A percentile compares a stretch with the other conserved stretches of the same genome.
Evolutionary conservation across 2,113 vertebrate genomes (phyloP).

Genomic region (Spea multiplicata): DNA sequence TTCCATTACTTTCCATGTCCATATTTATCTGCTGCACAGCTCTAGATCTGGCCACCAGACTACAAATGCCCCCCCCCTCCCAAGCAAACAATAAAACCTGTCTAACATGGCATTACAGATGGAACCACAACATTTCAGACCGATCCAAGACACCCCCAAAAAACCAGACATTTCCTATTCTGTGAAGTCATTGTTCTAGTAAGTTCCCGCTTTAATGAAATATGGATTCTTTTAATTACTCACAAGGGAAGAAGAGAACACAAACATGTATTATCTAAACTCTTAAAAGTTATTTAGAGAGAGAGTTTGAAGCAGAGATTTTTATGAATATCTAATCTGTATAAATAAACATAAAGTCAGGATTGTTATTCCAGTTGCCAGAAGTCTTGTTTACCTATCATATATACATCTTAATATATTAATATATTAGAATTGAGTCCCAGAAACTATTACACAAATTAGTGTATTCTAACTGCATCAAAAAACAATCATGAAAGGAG

Average conservation of each 20-base stretch:
- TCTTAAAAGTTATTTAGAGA: slow-evolving; percentile 24
- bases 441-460: not conserved
- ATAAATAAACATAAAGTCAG: slow-evolving; percentile 16
- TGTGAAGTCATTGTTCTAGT: slow-evolving; percentile 38
- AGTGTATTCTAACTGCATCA: not conserved
- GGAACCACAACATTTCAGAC: slow-evolving; percentile 20
- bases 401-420: slow-evolving; percentile 23
- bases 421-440: slow-evolving; percentile 19
- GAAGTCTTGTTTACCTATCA: not conserved
- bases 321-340: slow-evolving; percentile 22
- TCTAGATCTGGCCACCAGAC: slow-evolving; percentile 3
- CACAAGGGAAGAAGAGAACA: slow-evolving; percentile 25
- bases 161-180: not conserved
- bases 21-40: not conserved
- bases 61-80: slow-evolving; percentile 9
- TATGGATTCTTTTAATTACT: slow-evolving; percentile 33
- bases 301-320: slow-evolving; percentile 7
- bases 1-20: not conserved
- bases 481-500: too few species aligned
- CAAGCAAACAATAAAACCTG: slow-evolving; percentile 13
- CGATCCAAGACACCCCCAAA: not conserved
- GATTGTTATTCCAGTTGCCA: slow-evolving; percentile 29
- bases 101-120: slow-evolving; percentile 17
- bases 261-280: slow-evolving; percentile 23
- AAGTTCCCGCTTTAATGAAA: slow-evolving; percentile 38